Conservation (phyloP, 2,888 invertebrate genomes). For the Drosophila barbarae region DNA sequence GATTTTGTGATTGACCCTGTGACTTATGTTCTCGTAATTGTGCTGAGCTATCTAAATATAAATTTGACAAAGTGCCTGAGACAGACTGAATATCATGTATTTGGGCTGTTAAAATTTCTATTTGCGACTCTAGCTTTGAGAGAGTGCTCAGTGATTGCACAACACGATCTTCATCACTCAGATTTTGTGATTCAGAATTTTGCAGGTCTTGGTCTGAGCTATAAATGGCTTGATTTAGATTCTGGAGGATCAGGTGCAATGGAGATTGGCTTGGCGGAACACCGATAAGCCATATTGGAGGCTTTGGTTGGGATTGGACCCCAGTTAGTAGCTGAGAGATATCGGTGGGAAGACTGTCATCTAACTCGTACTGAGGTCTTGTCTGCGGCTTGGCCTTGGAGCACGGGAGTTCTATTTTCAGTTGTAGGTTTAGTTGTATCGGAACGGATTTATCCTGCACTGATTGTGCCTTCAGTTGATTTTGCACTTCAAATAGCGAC, state of each 20-base stretch:
- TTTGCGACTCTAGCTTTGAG: neutral
- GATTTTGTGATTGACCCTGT: neutral
- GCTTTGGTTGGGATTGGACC: neutral
- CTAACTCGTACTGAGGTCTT: too few species aligned
- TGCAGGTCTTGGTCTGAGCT: neutral
- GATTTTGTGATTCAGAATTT: too few species aligned
- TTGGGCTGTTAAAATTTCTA: neutral
- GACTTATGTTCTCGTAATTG: neutral
- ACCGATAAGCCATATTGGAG: neutral
- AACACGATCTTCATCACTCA: neutral
- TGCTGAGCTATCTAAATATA: neutral
- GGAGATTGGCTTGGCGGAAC: neutral
- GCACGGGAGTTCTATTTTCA: neutral
- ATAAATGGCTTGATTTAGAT: rapidly evolving
- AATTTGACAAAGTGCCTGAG: neutral
- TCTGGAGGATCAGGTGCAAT: neutral
- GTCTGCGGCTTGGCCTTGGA: too few species aligned
- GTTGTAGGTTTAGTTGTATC: too few species aligned
- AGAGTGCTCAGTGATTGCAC: neutral
- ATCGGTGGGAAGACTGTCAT: neutral
- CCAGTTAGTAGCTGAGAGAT: neutral
- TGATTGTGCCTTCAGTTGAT: neutral
- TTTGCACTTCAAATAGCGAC: neutral
- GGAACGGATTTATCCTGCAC: too few species aligned
- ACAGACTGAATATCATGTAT: neutral